Conservation (phyloP, 1,140 invertebrate species). For the Aphaenogaster rudis region DNA sequence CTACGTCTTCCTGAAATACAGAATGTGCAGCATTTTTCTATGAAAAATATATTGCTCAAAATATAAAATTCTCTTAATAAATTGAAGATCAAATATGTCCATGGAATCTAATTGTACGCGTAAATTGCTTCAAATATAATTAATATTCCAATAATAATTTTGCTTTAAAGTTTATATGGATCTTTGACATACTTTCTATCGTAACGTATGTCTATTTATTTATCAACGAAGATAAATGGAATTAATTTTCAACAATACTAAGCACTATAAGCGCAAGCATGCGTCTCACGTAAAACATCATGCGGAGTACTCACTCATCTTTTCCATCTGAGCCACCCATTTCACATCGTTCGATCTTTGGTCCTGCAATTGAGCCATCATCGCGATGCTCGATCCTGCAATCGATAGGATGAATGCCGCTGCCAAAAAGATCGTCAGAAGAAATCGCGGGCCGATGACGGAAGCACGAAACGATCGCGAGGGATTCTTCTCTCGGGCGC, state of each 20-base stretch:
- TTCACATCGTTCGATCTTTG: neutral
- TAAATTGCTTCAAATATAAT: neutral
- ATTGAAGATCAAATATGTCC: neutral
- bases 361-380: neutral
- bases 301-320: slow-evolving; percentile 58
- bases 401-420: slow-evolving; percentile 20
- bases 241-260: neutral
- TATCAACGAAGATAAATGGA: neutral
- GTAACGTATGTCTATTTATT: neutral
- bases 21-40: neutral
- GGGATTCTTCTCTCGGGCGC: slow-evolving; percentile 46
- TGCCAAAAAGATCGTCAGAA: neutral
- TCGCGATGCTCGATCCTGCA: neutral
- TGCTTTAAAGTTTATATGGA: neutral
- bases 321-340: neutral
- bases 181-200: neutral
- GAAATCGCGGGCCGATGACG: neutral
- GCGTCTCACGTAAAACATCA: neutral
- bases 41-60: neutral
- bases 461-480: slow-evolving; percentile 37
- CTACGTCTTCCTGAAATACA: neutral
- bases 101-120: neutral
- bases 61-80: neutral
- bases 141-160: neutral
- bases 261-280: neutral